Evolutionary conservation across 2,797 vertebrate species (phyloP).

Genomic region (Chelon auratus): DNA sequence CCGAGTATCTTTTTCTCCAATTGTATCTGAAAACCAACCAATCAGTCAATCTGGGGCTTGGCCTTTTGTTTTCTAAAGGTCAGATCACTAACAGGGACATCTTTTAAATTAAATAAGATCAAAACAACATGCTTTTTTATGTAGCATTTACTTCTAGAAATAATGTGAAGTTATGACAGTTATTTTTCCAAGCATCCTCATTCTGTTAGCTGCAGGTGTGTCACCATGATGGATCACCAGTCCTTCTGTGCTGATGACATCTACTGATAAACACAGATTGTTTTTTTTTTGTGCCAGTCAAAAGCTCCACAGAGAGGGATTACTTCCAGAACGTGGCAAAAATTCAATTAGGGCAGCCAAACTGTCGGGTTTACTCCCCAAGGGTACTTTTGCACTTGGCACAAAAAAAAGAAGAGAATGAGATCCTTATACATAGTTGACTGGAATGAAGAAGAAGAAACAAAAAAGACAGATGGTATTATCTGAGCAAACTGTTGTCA

Average conservation of each 20-base stretch:
- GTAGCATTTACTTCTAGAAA: neutral
- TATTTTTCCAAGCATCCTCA: conserved; percentile 9
- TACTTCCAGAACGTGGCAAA: conserved; percentile 26
- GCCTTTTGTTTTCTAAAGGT: neutral
- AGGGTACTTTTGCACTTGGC: conserved; percentile 30
- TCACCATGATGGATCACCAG: neutral
- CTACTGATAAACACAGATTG: conserved; percentile 28
- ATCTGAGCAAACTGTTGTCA: conserved; percentile 19
- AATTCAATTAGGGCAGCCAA: conserved; percentile 16
- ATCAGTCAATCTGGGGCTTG: neutral
- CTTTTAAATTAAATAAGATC: neutral
- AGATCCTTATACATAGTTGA: conserved; percentile 8
- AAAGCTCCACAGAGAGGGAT: conserved; percentile 8
- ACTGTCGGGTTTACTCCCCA: conserved; percentile 11
- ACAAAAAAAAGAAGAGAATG: conserved; percentile 5
- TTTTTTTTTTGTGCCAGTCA: conserved; percentile 21
- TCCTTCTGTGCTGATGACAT: conserved; percentile 14
- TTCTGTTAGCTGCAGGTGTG: conserved; percentile 9
- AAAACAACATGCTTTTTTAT: neutral
- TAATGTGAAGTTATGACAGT: neutral
- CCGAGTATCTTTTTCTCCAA: no score
- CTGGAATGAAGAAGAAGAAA: neutral
- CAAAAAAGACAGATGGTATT: conserved; percentile 42
- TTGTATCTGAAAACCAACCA: no score
- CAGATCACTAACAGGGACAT: neutral